Percentiles rank a stretch among this genome's conserved stretches.
Conservation (phyloP, 2,113 vertebrate genomes). For the Nycticorax nycticorax region DNA sequence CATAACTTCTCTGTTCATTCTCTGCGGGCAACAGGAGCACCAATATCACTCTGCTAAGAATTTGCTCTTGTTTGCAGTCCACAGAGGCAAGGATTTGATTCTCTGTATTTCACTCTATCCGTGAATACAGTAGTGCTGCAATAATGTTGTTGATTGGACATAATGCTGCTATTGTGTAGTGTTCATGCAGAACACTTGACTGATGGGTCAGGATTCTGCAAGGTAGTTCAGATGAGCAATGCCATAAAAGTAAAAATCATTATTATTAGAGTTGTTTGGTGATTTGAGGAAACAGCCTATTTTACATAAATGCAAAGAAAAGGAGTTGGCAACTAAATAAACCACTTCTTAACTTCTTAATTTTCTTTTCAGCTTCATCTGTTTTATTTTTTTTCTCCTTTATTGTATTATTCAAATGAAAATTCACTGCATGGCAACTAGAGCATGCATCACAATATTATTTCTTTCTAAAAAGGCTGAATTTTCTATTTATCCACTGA, state of each 20-base stretch:
- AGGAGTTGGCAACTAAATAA: neutral
- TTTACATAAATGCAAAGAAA: neutral
- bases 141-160: neutral
- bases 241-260: neutral
- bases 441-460: neutral
- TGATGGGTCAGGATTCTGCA: neutral
- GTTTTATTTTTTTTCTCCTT: neutral
- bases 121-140: neutral
- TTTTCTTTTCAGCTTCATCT: neutral
- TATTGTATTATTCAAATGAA: neutral
- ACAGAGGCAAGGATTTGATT: neutral
- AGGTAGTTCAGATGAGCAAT: neutral
- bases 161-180: neutral
- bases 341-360: neutral
- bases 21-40: neutral
- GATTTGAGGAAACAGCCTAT: neutral
- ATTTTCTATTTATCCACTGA: neutral
- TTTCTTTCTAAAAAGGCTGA: neutral
- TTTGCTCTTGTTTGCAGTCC: neutral
- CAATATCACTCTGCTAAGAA: neutral
- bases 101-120: neutral
- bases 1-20: neutral
- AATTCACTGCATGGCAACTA: neutral
- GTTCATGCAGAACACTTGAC: neutral
- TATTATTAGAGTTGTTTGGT: neutral